phyloP scores from a whole-genome alignment of 2,797 vertebrate genomes.

The Rhincodon typus region DNA sequence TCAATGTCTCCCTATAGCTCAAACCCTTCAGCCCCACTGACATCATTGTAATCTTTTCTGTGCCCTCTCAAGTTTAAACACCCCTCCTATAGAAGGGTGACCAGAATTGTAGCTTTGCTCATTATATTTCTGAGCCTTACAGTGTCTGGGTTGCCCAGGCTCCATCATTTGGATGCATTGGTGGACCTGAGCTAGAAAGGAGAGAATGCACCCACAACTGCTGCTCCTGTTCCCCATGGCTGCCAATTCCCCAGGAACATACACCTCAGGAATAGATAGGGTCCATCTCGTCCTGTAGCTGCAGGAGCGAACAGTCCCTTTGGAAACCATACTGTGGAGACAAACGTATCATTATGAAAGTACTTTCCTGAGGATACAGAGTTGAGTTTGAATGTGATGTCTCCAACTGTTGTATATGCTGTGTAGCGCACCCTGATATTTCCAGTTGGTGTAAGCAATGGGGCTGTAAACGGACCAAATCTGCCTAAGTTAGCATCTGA shows the following conservation, averaged over 20 bases:
- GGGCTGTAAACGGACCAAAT: background rate
- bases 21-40: too few species aligned
- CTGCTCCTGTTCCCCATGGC: background rate
- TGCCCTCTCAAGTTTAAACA: too few species aligned
- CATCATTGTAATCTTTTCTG: too few species aligned
- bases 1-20: too few species aligned
- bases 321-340: too few species aligned
- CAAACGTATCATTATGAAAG: background rate
- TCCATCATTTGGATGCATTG: background rate
- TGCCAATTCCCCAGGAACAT: background rate
- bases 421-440: background rate
- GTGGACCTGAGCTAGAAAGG: background rate
- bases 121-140: background rate
- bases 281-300: too few species aligned
- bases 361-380: background rate
- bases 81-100: too few species aligned
- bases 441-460: background rate
- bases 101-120: background rate
- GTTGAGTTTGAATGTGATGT: background rate
- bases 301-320: too few species aligned
- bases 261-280: background rate
- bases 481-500: background rate
- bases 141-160: background rate
- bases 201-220: background rate
- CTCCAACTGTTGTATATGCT: background rate